phyloP scores from a whole-genome alignment of 1,140 invertebrate species.

The Tetragnatha versicolor region DNA sequence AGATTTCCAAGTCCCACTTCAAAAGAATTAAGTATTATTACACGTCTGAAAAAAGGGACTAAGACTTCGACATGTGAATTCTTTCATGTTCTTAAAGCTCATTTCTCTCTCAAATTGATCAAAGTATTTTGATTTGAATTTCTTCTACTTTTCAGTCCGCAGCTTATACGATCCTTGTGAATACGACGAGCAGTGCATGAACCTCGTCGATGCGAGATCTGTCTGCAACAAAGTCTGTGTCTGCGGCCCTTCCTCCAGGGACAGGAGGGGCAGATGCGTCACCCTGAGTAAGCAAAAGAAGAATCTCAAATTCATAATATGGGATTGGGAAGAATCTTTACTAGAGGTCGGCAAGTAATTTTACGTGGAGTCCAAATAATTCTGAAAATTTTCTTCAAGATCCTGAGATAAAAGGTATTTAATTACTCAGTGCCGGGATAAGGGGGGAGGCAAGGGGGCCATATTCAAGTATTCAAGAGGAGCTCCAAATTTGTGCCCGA shows the following conservation, averaged over 20 bases:
- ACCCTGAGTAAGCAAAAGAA: constrained; percentile 21
- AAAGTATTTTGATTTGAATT: neutral
- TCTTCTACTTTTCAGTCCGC: constrained; percentile 17
- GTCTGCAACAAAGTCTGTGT: constrained; percentile 31
- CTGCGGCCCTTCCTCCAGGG: constrained; percentile 23
- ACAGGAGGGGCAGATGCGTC: constrained; percentile 27
- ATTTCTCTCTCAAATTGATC: neutral
- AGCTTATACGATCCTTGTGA: constrained; percentile 45
- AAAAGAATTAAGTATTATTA: neutral
- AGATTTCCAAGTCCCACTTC: neutral
- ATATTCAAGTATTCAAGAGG: too few species aligned
- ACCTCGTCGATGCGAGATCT: constrained; percentile 37
- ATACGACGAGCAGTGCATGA: constrained; percentile 33
- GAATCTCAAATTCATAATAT: too few species aligned
- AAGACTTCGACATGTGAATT: neutral
- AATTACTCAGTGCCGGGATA: too few species aligned
- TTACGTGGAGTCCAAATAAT: too few species aligned
- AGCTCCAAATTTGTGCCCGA: too few species aligned
- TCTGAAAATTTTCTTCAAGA: too few species aligned
- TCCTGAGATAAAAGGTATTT: too few species aligned
- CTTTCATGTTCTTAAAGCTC: neutral
- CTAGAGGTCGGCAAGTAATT: too few species aligned
- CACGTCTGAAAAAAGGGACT: neutral
- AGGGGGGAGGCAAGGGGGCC: too few species aligned
- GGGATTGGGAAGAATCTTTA: too few species aligned